Evolutionary conservation across 1,140 invertebrate genomes (phyloP).

Genomic region (Penaeus japonicus): DNA sequence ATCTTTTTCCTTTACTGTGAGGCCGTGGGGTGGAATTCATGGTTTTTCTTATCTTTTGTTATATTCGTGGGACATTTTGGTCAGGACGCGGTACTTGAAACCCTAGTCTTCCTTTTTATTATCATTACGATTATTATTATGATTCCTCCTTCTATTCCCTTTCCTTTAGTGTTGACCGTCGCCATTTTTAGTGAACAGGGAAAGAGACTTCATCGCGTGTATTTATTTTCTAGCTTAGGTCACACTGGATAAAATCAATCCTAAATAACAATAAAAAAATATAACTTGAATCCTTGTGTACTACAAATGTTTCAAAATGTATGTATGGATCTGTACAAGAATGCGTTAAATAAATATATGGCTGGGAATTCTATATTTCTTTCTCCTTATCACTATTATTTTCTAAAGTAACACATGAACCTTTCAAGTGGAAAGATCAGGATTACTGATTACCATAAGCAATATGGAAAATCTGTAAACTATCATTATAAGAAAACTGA

Average conservation of each 20-base stretch:
- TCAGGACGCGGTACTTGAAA: neutral
- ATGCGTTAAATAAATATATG: constrained; percentile 49
- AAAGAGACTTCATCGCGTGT: constrained; percentile 28
- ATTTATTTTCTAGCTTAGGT: constrained; percentile 22
- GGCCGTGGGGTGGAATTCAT: no score
- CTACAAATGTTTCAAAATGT: constrained; percentile 43
- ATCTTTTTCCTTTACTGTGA: no score
- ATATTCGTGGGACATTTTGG: no score
- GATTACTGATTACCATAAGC: no score
- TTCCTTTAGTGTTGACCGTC: neutral
- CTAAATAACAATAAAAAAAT: neutral
- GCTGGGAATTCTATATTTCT: constrained; percentile 1
- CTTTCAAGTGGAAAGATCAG: no score
- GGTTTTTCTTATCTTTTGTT: no score
- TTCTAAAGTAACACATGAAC: no score
- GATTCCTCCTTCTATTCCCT: neutral
- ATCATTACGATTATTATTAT: neutral
- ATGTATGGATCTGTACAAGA: constrained; percentile 53
- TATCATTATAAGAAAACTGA: no score
- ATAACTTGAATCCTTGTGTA: constrained; percentile 44
- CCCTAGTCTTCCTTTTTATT: neutral
- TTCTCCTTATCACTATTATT: no score
- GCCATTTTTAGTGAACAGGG: constrained; percentile 10
- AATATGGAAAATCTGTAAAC: no score
- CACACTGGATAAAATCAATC: neutral